A percentile compares a stretch with the other conserved stretches of the same genome.
Evolutionary conservation across 2,888 invertebrate genomes (phyloP).

Genomic region (Agrotis exclamationis): DNA sequence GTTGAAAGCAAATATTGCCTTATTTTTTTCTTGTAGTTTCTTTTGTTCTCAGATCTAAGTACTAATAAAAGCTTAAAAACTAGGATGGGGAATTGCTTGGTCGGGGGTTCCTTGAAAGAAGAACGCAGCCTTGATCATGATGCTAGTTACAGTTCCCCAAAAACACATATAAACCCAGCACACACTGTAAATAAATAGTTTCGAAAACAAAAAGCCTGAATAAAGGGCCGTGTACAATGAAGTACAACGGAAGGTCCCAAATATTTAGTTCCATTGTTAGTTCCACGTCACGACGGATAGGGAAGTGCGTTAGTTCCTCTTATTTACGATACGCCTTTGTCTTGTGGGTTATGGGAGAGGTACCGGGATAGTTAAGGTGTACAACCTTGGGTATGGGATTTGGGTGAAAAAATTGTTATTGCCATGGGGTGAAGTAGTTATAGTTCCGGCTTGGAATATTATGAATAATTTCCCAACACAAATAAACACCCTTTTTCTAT

Average conservation of each 20-base stretch:
- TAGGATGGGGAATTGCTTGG: too few relatives aligned
- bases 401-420: constrained; percentile 23
- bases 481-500: too few relatives aligned
- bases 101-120: too few relatives aligned
- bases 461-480: not conserved
- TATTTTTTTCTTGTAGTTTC: too few relatives aligned
- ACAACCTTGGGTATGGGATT: constrained; percentile 3
- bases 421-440: not conserved
- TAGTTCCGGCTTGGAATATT: not conserved
- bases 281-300: constrained; percentile 66
- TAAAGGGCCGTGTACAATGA: constrained; percentile 60
- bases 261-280: constrained; percentile 64
- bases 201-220: constrained; percentile 30
- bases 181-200: constrained; percentile 25
- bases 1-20: too few relatives aligned
- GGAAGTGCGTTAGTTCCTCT: constrained; percentile 76
- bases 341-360: constrained; percentile 39
- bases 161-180: not conserved
- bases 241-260: constrained; percentile 66
- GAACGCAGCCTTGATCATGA: too few relatives aligned
- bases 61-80: too few relatives aligned
- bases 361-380: constrained; percentile 47
- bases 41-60: too few relatives aligned
- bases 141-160: not conserved
- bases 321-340: constrained; percentile 68